Evolutionary conservation across 2,888 invertebrate species (phyloP).

Genomic region (Philhelius pedissequus): DNA sequence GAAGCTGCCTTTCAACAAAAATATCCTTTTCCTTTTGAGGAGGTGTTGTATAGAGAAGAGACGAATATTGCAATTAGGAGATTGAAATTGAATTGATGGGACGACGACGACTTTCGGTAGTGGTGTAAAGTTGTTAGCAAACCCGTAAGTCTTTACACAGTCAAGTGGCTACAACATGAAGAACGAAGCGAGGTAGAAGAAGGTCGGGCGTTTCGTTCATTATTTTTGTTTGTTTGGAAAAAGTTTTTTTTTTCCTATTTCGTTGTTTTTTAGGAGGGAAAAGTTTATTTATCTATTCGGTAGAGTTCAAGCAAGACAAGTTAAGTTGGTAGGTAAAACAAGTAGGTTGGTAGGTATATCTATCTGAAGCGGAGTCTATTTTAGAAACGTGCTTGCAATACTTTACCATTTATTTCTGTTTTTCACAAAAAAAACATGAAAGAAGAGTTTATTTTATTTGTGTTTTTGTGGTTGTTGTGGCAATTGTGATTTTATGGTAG

Average conservation of each 20-base stretch:
- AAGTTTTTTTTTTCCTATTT: background rate
- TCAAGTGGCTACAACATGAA: slow-evolving; percentile 8
- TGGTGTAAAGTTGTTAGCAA: slow-evolving; percentile 35
- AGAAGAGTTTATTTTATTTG: background rate
- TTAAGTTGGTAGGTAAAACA: background rate
- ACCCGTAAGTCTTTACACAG: background rate
- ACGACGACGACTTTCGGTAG: background rate
- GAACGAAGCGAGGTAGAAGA: background rate
- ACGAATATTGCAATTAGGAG: slow-evolving; percentile 57
- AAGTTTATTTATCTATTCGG: slow-evolving; percentile 40
- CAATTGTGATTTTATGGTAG: background rate
- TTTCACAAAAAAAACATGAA: background rate
- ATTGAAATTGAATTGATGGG: slow-evolving; percentile 62
- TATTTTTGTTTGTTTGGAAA: slow-evolving; percentile 45
- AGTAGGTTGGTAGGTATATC: background rate
- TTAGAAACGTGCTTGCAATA: slow-evolving; percentile 38
- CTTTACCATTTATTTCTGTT: background rate
- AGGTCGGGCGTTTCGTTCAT: slow-evolving; percentile 1
- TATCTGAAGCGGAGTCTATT: background rate
- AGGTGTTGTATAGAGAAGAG: background rate
- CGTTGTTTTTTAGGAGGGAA: background rate
- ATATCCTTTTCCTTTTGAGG: background rate
- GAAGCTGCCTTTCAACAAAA: slow-evolving; percentile 23
- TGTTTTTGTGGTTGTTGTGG: background rate
- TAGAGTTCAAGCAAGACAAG: background rate